phyloP scores from a whole-genome alignment of 2,888 invertebrate species.

The Neocrepidodera transversa region DNA sequence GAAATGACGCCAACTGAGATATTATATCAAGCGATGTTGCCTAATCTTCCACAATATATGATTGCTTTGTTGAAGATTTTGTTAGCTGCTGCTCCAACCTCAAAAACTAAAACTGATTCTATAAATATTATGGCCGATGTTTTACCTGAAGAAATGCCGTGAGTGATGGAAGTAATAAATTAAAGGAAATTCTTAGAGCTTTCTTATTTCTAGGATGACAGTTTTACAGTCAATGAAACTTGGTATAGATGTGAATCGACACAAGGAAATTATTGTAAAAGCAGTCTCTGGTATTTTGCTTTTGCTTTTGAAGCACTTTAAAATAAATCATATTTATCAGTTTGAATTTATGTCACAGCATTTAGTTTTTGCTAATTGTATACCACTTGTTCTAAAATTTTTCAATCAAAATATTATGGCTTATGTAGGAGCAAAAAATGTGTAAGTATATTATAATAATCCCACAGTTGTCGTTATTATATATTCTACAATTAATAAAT shows the following conservation, averaged over 20 bases:
- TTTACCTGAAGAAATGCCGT: conserved; percentile 96
- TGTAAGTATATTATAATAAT: conserved; percentile 60
- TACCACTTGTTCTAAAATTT: conserved; percentile 96
- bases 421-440: conserved; percentile 94
- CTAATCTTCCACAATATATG: conserved; percentile 96
- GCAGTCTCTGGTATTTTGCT: conserved; percentile 92
- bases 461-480: too few relatives aligned
- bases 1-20: conserved; percentile 85
- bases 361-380: conserved; percentile 98
- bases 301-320: conserved; percentile 94
- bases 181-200: too few relatives aligned
- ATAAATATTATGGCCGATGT: conserved; percentile 99
- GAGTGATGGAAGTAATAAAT: too few relatives aligned
- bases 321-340: conserved; percentile 97
- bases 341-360: conserved; percentile 99
- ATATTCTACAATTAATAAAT: conserved; percentile 11
- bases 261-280: conserved; percentile 98
- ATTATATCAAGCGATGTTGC: conserved; percentile 91
- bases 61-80: conserved; percentile 96
- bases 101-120: conserved; percentile 96
- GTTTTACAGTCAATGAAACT: conserved; percentile 93
- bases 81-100: conserved; percentile 97
- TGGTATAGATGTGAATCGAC: conserved; percentile 96
- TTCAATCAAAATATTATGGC: conserved; percentile 97
- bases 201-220: conserved; percentile 70